Conservation (phyloP, 2,797 vertebrate genomes). For the Lacerta bilineata region DNA sequence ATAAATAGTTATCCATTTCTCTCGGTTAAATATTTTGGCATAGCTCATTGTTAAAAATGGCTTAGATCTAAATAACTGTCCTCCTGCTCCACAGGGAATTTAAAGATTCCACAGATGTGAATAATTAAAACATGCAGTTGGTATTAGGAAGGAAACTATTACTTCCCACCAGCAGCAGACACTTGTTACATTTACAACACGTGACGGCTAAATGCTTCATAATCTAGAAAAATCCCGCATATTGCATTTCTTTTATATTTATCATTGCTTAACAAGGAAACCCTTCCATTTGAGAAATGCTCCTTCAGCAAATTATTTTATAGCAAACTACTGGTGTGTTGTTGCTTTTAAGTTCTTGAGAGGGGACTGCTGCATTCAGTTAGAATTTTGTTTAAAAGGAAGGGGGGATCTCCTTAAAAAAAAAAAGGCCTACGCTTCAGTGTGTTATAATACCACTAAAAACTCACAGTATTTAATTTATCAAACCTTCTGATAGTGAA, state of each 20-base stretch:
- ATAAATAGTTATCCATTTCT: conserved; percentile 8
- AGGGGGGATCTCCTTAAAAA: neutral
- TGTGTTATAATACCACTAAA: conserved; percentile 70
- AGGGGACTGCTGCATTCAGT: neutral
- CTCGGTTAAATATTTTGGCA: conserved; percentile 26
- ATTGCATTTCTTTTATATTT: conserved; percentile 31
- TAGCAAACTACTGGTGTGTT: neutral
- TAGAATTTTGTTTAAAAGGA: neutral
- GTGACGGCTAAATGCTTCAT: neutral
- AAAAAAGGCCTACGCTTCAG: conserved; percentile 61
- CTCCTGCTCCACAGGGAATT: neutral
- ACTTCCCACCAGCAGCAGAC: neutral
- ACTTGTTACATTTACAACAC: conserved; percentile 28
- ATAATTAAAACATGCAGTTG: conserved; percentile 1
- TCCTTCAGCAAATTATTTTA: conserved; percentile 27
- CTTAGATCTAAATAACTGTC: neutral
- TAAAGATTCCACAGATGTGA: conserved; percentile 8
- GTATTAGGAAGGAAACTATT: neutral
- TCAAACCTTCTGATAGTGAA: conserved; percentile 94
- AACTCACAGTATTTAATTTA: conserved; percentile 86
- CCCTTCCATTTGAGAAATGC: neutral
- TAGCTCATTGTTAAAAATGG: conserved; percentile 5
- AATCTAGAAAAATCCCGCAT: conserved; percentile 13
- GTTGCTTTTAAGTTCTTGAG: neutral
- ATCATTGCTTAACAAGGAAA: neutral